phyloP scores from a whole-genome alignment of 2,888 invertebrate species.

The Drosophila meridionalis region DNA sequence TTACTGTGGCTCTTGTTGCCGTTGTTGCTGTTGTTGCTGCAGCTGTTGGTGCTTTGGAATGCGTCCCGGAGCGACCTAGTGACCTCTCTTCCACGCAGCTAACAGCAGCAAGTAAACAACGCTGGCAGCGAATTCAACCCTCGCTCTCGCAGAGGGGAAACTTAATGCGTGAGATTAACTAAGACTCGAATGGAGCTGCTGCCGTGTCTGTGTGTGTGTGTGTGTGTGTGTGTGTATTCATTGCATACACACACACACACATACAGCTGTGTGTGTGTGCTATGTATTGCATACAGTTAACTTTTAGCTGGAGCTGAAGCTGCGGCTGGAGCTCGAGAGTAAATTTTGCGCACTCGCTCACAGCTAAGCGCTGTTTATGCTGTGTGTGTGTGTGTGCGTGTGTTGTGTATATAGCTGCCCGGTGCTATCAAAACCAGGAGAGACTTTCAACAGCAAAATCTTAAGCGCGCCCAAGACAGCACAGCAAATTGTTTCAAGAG shows the following conservation, averaged over 20 bases:
- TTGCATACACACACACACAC: too few relatives aligned
- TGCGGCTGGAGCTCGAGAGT: slow-evolving; percentile 22
- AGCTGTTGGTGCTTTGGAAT: slow-evolving; percentile 53
- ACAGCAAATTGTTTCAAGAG: slow-evolving; percentile 50
- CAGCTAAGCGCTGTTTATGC: slow-evolving; percentile 19
- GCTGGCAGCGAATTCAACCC: slow-evolving; percentile 37
- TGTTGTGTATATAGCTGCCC: slow-evolving; percentile 47
- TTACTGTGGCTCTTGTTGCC: slow-evolving; percentile 5
- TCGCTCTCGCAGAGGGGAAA: slow-evolving; percentile 41
- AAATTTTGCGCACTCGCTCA: slow-evolving; percentile 28
- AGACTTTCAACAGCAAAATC: slow-evolving; percentile 36
- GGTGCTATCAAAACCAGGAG: slow-evolving; percentile 55
- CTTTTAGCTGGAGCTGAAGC: slow-evolving; percentile 11
- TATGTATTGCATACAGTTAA: slow-evolving; percentile 18
- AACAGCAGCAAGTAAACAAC: slow-evolving; percentile 51
- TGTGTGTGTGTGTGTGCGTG: slow-evolving; percentile 20
- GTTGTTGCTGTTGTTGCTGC: slow-evolving; percentile 17
- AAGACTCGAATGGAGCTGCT: slow-evolving; percentile 17
- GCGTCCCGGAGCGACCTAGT: slow-evolving; percentile 85
- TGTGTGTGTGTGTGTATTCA: background rate
- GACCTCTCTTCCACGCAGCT: slow-evolving; percentile 77
- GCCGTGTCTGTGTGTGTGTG: slow-evolving; percentile 16
- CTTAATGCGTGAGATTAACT: slow-evolving; percentile 23
- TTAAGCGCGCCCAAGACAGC: slow-evolving; percentile 50
- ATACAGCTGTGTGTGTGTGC: background rate